Evolutionary conservation across 2,888 invertebrate genomes (phyloP).

Genomic region (Phytoseiulus persimilis): DNA sequence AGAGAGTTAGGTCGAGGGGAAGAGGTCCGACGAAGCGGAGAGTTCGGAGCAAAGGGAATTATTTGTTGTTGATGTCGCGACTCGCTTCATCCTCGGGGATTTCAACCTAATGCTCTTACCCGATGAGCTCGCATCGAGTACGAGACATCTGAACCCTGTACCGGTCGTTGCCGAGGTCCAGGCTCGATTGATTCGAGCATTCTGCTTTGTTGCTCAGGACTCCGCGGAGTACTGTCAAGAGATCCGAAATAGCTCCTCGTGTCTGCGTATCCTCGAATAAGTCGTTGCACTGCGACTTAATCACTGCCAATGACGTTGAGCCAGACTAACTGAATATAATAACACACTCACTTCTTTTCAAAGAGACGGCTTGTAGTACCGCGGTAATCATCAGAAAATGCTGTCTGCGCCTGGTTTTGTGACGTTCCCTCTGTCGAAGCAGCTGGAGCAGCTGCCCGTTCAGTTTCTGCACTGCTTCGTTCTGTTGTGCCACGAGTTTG

Average conservation of each 20-base stretch:
- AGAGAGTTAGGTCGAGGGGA: not conserved
- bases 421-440: constrained; percentile 7
- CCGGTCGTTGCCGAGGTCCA: too few species aligned
- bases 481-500: not conserved
- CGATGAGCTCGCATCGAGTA: not conserved
- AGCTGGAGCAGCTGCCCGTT: constrained; percentile 22
- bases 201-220: not conserved
- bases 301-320: not conserved
- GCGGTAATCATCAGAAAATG: constrained; percentile 25
- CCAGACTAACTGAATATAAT: not conserved
- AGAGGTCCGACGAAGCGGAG: not conserved
- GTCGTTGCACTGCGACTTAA: not conserved
- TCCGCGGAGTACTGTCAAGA: not conserved
- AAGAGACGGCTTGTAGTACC: constrained; percentile 19
- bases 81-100: not conserved
- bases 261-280: not conserved
- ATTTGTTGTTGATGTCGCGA: not conserved
- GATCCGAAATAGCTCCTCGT: not conserved
- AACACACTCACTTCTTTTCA: constrained; percentile 25
- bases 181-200: too few species aligned
- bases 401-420: not conserved
- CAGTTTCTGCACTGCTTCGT: constrained; percentile 12
- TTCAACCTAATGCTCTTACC: not conserved
- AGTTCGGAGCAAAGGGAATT: not conserved
- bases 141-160: not conserved